A percentile compares a stretch with the other conserved stretches of the same genome.
phyloP scores from a whole-genome alignment of 2,888 invertebrate genomes.

The Oithona nana region DNA sequence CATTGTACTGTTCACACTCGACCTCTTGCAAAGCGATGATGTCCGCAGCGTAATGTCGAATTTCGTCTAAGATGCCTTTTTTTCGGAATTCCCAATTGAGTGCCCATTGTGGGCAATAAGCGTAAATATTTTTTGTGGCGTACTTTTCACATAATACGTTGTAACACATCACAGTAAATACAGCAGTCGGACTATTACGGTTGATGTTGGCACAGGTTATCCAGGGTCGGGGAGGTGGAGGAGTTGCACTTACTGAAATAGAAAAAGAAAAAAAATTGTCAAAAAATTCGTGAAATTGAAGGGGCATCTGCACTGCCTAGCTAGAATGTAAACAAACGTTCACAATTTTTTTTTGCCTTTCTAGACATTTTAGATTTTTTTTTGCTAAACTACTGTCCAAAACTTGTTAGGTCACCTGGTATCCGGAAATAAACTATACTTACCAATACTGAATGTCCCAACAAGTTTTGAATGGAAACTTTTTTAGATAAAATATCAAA shows the following conservation, averaged over 20 bases:
- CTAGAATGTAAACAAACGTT: background rate
- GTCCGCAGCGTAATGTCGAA: slow-evolving; percentile 29
- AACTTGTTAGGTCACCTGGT: too few relatives aligned
- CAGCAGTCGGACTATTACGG: slow-evolving; percentile 26
- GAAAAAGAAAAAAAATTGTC: slow-evolving; percentile 7
- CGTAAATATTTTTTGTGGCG: slow-evolving; percentile 59
- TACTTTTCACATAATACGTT: slow-evolving; percentile 98
- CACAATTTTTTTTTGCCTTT: too few relatives aligned
- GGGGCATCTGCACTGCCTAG: background rate
- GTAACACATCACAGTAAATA: slow-evolving; percentile 99
- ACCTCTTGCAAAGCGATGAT: slow-evolving; percentile 53
- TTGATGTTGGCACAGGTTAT: background rate
- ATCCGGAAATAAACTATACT: too few relatives aligned
- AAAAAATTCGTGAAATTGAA: too few relatives aligned
- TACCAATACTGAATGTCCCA: too few relatives aligned
- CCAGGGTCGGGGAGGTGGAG: slow-evolving; percentile 15
- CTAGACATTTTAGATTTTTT: too few relatives aligned
- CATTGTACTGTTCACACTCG: slow-evolving; percentile 95
- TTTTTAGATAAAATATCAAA: too few relatives aligned
- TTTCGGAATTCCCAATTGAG: slow-evolving; percentile 96
- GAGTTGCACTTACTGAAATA: slow-evolving; percentile 11
- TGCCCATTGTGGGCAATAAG: slow-evolving; percentile 98
- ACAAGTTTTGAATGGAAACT: too few relatives aligned
- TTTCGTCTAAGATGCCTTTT: slow-evolving; percentile 89
- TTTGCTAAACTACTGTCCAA: too few relatives aligned